Evolutionary conservation across 1,140 invertebrate genomes (phyloP).

Genomic region (Camponotus floridanus): DNA sequence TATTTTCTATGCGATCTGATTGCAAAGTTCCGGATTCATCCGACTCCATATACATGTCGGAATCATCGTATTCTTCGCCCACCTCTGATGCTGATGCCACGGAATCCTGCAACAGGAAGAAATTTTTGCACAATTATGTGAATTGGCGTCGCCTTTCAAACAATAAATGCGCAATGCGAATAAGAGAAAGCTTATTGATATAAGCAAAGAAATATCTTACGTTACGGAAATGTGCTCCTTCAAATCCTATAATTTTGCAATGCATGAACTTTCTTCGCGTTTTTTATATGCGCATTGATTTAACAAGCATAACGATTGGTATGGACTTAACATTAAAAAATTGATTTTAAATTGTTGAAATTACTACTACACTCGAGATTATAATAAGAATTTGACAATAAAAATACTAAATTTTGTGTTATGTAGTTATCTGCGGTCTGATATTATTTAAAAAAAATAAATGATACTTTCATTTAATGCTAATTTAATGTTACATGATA

Average conservation of each 20-base stretch:
- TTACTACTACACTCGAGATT: background rate
- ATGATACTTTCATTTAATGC: conserved; percentile 18
- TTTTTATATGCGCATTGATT: background rate
- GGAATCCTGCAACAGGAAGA: conserved; percentile 80
- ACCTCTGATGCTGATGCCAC: conserved; percentile 81
- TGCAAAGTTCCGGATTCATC: conserved; percentile 75
- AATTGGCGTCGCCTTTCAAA: conserved; percentile 16
- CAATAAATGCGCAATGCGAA: conserved; percentile 27
- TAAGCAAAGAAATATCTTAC: conserved; percentile 35
- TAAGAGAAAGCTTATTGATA: conserved; percentile 38
- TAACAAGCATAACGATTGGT: conserved; percentile 7
- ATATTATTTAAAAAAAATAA: conserved; percentile 13
- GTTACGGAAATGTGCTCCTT: background rate
- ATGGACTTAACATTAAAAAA: conserved; percentile 17
- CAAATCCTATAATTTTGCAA: background rate
- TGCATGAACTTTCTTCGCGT: conserved; percentile 41
- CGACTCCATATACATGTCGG: conserved; percentile 85
- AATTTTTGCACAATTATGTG: conserved; percentile 23
- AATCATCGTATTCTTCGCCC: conserved; percentile 83
- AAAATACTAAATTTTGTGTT: conserved; percentile 20
- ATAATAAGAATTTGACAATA: background rate
- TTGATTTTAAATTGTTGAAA: conserved; percentile 7
- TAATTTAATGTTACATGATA: conserved; percentile 37
- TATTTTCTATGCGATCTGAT: conserved; percentile 47
- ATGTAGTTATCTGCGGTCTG: background rate